Evolutionary conservation across 1,140 invertebrate species (phyloP).

Genomic region (Bombus haemorrhoidalis): DNA sequence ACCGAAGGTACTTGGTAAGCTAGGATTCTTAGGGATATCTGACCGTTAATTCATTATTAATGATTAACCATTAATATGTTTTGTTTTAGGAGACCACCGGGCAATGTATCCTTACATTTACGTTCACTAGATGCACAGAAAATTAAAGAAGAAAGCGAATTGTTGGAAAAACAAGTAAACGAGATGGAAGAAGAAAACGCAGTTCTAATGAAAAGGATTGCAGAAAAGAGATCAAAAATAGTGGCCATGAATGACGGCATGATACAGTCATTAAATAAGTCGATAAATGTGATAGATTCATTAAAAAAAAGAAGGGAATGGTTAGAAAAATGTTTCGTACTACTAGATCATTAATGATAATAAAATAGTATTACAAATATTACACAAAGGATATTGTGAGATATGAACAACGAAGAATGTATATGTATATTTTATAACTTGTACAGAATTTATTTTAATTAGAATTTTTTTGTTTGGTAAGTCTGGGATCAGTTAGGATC

Average conservation of each 20-base stretch:
- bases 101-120: conserved; percentile 71
- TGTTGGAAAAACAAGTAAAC: conserved; percentile 56
- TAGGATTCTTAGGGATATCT: background rate
- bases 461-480: background rate
- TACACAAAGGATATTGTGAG: background rate
- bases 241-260: conserved; percentile 24
- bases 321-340: conserved; percentile 29
- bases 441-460: background rate
- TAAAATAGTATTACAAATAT: conserved; percentile 10
- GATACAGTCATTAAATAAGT: conserved; percentile 9
- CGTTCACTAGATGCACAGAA: conserved; percentile 66
- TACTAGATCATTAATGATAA: conserved; percentile 5
- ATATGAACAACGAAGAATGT: background rate
- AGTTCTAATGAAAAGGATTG: conserved; percentile 58
- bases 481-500: conserved; percentile 11
- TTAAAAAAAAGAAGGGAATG: conserved; percentile 32
- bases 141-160: conserved; percentile 64
- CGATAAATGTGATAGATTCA: conserved; percentile 9
- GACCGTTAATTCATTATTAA: conserved; percentile 1
- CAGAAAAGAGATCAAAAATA: conserved; percentile 57
- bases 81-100: conserved; percentile 74
- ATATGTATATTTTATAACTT: background rate
- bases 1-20: conserved; percentile 66
- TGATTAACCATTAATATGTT: conserved; percentile 21
- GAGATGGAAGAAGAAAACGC: conserved; percentile 69